These are phyloP conservation scores for Strigamia maritima DNA, from an alignment of 2,888 invertebrate genomes.

Conservation along the genomic window DNA sequence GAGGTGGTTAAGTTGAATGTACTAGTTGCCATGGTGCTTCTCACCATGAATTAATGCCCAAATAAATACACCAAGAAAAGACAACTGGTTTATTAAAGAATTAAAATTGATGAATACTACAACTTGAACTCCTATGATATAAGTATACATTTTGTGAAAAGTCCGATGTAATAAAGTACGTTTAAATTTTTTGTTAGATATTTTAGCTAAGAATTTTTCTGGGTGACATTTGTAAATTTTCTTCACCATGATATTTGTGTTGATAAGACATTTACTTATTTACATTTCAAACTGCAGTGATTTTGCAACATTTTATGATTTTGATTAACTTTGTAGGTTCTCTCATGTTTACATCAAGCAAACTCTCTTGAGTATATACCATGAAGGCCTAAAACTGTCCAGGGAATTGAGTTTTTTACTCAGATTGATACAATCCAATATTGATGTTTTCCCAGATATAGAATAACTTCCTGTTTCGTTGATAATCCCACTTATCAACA, in stretches of 20 bases:
- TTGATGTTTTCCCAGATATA: background rate
- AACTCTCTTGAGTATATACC: background rate
- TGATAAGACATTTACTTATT: background rate
- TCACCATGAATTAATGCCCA: background rate
- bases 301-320: background rate
- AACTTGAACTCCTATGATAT: too few relatives aligned
- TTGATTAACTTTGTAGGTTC: constrained; percentile 1
- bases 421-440: background rate
- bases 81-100: too few relatives aligned
- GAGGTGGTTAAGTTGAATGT: background rate
- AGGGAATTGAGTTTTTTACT: background rate
- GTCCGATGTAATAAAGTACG: too few relatives aligned
- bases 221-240: too few relatives aligned
- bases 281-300: background rate
- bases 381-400: background rate
- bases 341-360: background rate
- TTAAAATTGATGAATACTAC: too few relatives aligned
- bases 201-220: too few relatives aligned
- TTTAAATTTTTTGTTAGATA: too few relatives aligned
- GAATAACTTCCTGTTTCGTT: background rate
- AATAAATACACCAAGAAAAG: background rate
- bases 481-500: background rate
- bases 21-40: background rate
- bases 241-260: too few relatives aligned
- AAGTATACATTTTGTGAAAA: too few relatives aligned